Base-by-base conservation (phyloP, 2,888 invertebrate species). In the Cremastinae sp. region DNA sequence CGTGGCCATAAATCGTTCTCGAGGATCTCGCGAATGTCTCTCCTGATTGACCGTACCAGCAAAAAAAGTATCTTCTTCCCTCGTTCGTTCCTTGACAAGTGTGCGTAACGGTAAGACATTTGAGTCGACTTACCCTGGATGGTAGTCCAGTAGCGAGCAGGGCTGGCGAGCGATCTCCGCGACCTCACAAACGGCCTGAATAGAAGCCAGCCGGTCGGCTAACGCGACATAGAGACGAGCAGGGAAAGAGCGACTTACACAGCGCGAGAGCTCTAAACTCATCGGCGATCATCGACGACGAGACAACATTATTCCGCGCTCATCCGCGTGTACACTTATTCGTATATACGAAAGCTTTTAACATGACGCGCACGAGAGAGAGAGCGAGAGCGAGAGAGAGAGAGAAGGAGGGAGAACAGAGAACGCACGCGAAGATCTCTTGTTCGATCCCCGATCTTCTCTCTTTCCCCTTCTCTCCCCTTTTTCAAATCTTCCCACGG, bases 51-150 rank as follows among this genome's bases (percentile, higher is more conserved):
- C 62, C 68, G 72, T 68, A 28, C 2, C 28, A 58, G 68, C 62
- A 75, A 75, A 71, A 75, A 75, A 68, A 65, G 38, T 38, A 34
- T 64, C 51, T 16, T 59, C 51, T 54, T 20, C 65, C 51, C 18
- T 28, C 59, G 58, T 53, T 22, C 14, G 53, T 41, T 47, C 38
- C 38, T 58, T 20, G 4, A 61, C 54, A 62, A 82, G 59, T 41
- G 75, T 71, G 62, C 34, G 78, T 86, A 88, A 87, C 88, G 87
- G 87, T 88, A 88, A 84, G 87, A 86, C 69, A 28, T 85, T 87
- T 75, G 72, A 75, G 65, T 58, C 65, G 71, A 68, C 62, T 74
- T 75, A 75, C 75, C 75, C 75, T 75, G 75, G 59, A 75, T 64
- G 75, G 75, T 64, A 72, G 59, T 43, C 69, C 28, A 28, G 28